phyloP scores from a whole-genome alignment of 1,140 invertebrate genomes.

The Polypedilum pembai region DNA sequence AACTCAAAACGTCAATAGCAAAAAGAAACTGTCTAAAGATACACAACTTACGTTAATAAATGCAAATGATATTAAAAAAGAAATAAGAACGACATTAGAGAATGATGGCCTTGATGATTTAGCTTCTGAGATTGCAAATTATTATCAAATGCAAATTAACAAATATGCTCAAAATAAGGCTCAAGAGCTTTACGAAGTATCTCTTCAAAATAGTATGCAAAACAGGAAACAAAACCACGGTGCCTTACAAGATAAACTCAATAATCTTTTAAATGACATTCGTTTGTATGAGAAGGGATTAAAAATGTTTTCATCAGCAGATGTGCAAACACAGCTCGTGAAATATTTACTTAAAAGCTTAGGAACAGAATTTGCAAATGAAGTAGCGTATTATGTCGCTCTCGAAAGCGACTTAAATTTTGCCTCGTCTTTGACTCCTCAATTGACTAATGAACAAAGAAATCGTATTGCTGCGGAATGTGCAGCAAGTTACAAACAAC shows the following conservation, averaged over 20 bases:
- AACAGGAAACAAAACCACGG: slow-evolving; percentile 66
- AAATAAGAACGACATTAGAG: slow-evolving; percentile 56
- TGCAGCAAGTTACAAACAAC: slow-evolving; percentile 51
- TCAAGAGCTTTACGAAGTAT: slow-evolving; percentile 60
- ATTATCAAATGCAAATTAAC: slow-evolving; percentile 54
- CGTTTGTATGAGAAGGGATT: slow-evolving; percentile 80
- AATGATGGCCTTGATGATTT: slow-evolving; percentile 59
- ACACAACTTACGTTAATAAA: slow-evolving; percentile 54
- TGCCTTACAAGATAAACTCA: slow-evolving; percentile 74
- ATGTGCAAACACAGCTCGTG: slow-evolving; percentile 56
- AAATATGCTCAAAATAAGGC: slow-evolving; percentile 52
- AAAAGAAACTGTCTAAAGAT: slow-evolving; percentile 42
- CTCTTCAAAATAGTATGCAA: slow-evolving; percentile 57
- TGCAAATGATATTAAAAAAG: slow-evolving; percentile 58
- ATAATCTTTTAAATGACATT: slow-evolving; percentile 65
- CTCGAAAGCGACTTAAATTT: slow-evolving; percentile 56
- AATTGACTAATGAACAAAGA: slow-evolving; percentile 48
- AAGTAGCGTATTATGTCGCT: slow-evolving; percentile 64
- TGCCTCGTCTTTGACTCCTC: slow-evolving; percentile 49
- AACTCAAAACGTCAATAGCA: slow-evolving; percentile 34
- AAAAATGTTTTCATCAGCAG: slow-evolving; percentile 51
- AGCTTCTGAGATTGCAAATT: slow-evolving; percentile 49
- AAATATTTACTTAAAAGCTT: slow-evolving; percentile 80
- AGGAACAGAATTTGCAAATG: slow-evolving; percentile 73
- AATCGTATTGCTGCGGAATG: slow-evolving; percentile 58